These are phyloP conservation scores for Myoxocephalus aenaeus DNA, from an alignment of 2,797 vertebrate species.

Conservation along the genomic window DNA sequence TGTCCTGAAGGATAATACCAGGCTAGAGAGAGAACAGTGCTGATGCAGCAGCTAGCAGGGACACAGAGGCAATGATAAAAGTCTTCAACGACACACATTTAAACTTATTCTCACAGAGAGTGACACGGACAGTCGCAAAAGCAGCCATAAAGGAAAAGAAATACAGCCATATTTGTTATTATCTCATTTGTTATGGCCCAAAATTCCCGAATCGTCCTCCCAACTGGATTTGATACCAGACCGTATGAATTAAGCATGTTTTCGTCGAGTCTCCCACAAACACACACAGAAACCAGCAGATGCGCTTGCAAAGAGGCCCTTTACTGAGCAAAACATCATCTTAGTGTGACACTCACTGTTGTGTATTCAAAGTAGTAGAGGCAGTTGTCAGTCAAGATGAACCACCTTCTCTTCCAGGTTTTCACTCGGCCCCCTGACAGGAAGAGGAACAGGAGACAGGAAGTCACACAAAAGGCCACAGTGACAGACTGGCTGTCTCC, in stretches of 20 bases:
- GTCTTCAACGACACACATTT: slow-evolving; percentile 9
- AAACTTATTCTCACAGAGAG: slow-evolving; percentile 8
- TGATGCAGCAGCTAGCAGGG: slow-evolving; percentile 63
- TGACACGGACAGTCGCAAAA: background rate
- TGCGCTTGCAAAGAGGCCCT: background rate
- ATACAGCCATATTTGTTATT: background rate
- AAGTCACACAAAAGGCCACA: slow-evolving; percentile 58
- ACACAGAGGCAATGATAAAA: slow-evolving; percentile 46
- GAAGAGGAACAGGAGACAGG: slow-evolving; percentile 66
- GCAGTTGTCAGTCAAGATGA: slow-evolving; percentile 96
- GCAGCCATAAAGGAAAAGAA: background rate
- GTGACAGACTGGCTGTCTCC: slow-evolving; percentile 68
- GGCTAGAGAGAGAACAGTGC: slow-evolving; percentile 65
- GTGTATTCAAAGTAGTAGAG: slow-evolving; percentile 97
- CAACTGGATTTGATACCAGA: background rate
- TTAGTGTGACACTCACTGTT: slow-evolving; percentile 84
- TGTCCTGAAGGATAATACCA: slow-evolving; percentile 71
- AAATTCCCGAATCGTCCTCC: background rate
- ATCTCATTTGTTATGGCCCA: background rate
- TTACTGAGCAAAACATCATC: background rate
- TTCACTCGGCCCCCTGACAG: slow-evolving; percentile 92
- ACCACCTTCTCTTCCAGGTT: slow-evolving; percentile 96
- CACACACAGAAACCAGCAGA: background rate
- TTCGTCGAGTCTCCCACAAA: background rate
- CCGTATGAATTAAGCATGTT: background rate